Base-by-base conservation (phyloP, 1,140 invertebrate genomes). In the Sycophaga agraensis region DNA sequence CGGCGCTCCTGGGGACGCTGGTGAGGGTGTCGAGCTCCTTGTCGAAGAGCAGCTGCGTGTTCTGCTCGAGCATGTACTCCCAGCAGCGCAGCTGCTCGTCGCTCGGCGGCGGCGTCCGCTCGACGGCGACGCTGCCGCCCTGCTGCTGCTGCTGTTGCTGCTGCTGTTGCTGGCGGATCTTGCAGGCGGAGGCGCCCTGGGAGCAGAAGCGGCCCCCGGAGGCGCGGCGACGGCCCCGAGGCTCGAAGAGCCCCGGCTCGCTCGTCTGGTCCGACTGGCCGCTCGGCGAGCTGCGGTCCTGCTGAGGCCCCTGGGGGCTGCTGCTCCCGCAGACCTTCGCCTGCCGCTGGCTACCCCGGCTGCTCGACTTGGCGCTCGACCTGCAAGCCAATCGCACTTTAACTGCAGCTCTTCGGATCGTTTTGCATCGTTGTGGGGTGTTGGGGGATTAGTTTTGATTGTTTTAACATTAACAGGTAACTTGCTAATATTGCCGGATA, bases 51-150 rank as follows among this genome's bases (percentile, higher is more conserved):
- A 94, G 76, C 70, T 94, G 92, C 0, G 92, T 93, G 69, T 95
- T 95, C 76, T 94, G 91, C 70, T 94, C 92, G 17, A 95, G 73
- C 90, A 94, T 94, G 69, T 94, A 95, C 68, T 95, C 92, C 92
- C 92, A 95, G 69, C 91, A 93, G 66, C 92, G 90, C 70, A 93
- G 93, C 72, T 93, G 91, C 71, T 95, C 92, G 66, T 93, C 92
- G 4, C 89, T 91, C 4, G 85, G 70, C 74, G 74, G 66, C 70
- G 84, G 43, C 70, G 87, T 81, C 82, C 86, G 61, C 75, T 89
- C 78, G 1, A 34, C 26, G 0, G 78, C 76, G 3, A 71, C 61
- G 1, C 67, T 1, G 74, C 67, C 21, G 86, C 55, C 2, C 31
- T 48, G 67, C 51, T 3, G 71, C 46, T 8, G 59, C 17, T 49